Base-by-base conservation (phyloP, 2,888 invertebrate species). In the Erebia ligea region DNA sequence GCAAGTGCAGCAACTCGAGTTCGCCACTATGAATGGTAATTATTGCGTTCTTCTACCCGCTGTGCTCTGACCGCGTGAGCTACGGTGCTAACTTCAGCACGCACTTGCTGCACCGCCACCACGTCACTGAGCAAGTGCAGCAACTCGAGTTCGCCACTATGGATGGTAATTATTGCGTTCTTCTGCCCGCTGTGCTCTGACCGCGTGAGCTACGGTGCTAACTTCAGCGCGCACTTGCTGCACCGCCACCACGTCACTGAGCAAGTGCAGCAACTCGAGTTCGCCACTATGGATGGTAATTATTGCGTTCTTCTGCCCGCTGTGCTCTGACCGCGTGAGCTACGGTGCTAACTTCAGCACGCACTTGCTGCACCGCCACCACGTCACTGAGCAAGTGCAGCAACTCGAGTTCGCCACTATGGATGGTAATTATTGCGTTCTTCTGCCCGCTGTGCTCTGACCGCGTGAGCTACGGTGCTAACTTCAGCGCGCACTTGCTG, bases 31-130 rank as follows among this genome's bases (percentile, higher is more conserved):
- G 34, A 6, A 34, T 34, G 34, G 6, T 34, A 34, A 34, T 6
- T 34, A 34, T 34, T 34, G 92, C 92, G 0, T 92, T 91, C 77
- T 86, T 87, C 19, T 92, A 92, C 45, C 92, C 92, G 0, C 82
- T 92, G 1, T 92, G 92, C 67, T 82, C 87, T 2, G 91, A 90
- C 74, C 83, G 91, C 5, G 92, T 92, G 0, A 90, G 90, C 73
- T 92, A 92, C 77, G 92, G 92, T 0, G 80, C 87, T 0, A 85
- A 92, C 79, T 92, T 92, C 79, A 91, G 91, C 34, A 6, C 34
- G 34, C 34, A 34, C 34, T 34, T 34, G 34, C 34, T 34, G 34
- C 87, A 86, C 67, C 78, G 82, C 0, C 92, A 92, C 73, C 75
- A 84, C 0, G 86, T 92, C 0, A 81, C 84, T 25, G 91, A 92